Percentiles rank a stretch among this genome's conserved stretches.
These are phyloP conservation scores for Brachionichthys hirsutus DNA, from an alignment of 2,113 vertebrate species.

Conservation along the genomic window DNA sequence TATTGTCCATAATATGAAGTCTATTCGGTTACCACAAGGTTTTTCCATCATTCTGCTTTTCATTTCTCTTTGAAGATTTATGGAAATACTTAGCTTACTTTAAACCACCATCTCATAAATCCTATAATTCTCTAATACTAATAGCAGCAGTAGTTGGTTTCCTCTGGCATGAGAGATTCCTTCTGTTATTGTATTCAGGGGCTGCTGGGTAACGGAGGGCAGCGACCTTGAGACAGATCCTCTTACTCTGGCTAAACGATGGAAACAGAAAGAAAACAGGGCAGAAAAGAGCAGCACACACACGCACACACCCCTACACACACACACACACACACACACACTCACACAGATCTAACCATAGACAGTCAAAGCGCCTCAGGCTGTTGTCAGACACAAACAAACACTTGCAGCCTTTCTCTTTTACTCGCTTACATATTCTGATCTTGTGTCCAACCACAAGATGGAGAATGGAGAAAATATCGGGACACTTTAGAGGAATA, in stretches of 20 bases:
- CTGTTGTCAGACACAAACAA: constrained; percentile 69
- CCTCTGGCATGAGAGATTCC: constrained; percentile 1
- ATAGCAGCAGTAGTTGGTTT: no score
- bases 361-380: no score
- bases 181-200: constrained; percentile 43
- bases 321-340: constrained; percentile 47
- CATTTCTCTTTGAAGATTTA: no score
- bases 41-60: no score
- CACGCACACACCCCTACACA: constrained; percentile 7
- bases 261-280: constrained; percentile 66
- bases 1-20: no score
- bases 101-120: no score
- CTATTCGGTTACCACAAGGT: no score
- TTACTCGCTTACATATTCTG: no score
- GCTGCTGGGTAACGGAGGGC: constrained; percentile 39
- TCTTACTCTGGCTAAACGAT: constrained; percentile 57
- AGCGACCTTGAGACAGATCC: constrained; percentile 66
- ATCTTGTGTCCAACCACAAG: background rate
- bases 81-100: no score
- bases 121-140: no score
- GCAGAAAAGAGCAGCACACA: constrained; percentile 45
- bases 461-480: background rate
- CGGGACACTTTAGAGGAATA: background rate
- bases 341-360: constrained; percentile 19
- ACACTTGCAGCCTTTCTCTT: constrained; percentile 16